These are phyloP conservation scores for Meandrina meandrites DNA, from an alignment of 92 coral and sea anemone genomes.

Conservation along the genomic window DNA sequence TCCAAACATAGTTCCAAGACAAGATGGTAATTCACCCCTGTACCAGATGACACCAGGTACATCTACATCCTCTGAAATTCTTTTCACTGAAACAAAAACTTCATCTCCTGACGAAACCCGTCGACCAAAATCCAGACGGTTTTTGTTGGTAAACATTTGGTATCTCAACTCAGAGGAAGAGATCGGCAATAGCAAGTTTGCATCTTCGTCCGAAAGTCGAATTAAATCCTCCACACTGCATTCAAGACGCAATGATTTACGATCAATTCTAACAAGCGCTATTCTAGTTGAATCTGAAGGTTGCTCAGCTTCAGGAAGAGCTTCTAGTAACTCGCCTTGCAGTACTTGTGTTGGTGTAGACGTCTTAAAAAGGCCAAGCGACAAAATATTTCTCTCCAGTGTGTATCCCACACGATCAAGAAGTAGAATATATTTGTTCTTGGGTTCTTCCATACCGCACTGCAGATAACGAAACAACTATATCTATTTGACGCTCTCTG, in stretches of 20 bases:
- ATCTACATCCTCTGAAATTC: too few relatives aligned
- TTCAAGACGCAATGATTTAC: conserved; percentile 27
- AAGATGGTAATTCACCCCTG: too few relatives aligned
- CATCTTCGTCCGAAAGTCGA: too few relatives aligned
- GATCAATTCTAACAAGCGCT: conserved; percentile 50
- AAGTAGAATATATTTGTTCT: conserved; percentile 41
- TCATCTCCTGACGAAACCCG: neutral
- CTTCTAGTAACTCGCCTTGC: too few relatives aligned
- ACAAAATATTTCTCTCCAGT: conserved; percentile 3
- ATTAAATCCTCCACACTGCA: conserved; percentile 31
- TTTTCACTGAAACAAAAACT: too few relatives aligned
- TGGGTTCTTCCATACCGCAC: conserved; percentile 32
- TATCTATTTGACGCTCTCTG: too few relatives aligned
- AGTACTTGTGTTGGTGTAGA: too few relatives aligned
- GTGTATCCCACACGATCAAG: conserved; percentile 41
- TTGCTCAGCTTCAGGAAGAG: conserved; percentile 64
- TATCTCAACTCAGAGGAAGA: conserved; percentile 52
- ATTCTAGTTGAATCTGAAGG: conserved; percentile 54
- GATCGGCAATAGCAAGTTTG: too few relatives aligned
- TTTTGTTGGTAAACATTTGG: conserved; percentile 51
- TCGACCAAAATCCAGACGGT: conserved; percentile 45
- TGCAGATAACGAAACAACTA: neutral
- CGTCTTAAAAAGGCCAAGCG: conserved; percentile 27
- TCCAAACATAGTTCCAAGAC: too few relatives aligned
- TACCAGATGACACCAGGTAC: too few relatives aligned